These are phyloP conservation scores for Cyrtonyx montezumae DNA, from an alignment of 2,113 vertebrate genomes.

Conservation along the genomic window DNA sequence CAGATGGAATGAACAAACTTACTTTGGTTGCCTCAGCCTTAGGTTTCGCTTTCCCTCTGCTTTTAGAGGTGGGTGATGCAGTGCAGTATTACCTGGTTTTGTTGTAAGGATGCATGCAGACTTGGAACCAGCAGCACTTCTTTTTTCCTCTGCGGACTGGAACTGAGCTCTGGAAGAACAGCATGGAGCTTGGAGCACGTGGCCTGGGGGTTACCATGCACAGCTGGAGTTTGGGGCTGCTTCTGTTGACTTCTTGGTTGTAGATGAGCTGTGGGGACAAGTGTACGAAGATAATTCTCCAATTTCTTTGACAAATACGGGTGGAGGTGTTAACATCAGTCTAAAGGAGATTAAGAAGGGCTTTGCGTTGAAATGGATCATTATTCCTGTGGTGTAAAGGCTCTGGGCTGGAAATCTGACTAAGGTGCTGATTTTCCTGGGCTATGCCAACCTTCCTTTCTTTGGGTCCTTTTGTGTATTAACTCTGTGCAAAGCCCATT, in stretches of 20 bases:
- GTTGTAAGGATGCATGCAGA: background rate
- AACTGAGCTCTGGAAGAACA: constrained; percentile 40
- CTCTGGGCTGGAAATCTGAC: background rate
- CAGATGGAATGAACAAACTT: background rate
- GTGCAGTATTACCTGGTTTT: background rate
- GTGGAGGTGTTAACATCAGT: background rate
- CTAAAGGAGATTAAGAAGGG: background rate
- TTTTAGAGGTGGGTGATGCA: background rate
- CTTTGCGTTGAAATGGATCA: background rate
- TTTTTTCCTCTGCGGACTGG: constrained; percentile 29
- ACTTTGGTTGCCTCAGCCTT: background rate
- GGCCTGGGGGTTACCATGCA: constrained; percentile 35
- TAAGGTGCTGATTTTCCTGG: background rate
- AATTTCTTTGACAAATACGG: background rate
- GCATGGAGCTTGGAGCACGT: constrained; percentile 46
- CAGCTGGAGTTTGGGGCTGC: constrained; percentile 36
- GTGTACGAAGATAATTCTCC: background rate
- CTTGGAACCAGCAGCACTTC: background rate
- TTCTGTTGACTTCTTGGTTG: background rate
- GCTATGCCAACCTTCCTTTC: background rate
- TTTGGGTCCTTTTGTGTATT: background rate
- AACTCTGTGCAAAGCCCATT: background rate
- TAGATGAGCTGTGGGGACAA: background rate
- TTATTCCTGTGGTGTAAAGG: background rate
- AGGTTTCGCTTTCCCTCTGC: background rate